A percentile compares a stretch with the other conserved stretches of the same genome.
phyloP scores from a whole-genome alignment of 2,113 vertebrate species.

The Leptosomus discolor region DNA sequence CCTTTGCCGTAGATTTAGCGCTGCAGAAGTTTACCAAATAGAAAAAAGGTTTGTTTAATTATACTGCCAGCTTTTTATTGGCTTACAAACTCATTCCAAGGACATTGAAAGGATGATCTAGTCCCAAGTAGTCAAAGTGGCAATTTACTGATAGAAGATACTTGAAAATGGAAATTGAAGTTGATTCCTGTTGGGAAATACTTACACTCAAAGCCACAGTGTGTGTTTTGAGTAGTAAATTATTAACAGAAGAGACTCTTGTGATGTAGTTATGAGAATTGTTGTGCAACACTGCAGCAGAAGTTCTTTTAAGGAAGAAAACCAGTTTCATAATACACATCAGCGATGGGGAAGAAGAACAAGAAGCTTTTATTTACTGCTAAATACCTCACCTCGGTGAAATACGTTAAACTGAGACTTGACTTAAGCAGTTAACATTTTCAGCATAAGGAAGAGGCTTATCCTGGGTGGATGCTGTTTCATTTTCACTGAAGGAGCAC shows the following conservation, averaged over 20 bases:
- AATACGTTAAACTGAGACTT: not conserved
- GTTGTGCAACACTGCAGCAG: slow-evolving; percentile 39
- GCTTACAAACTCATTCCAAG: not conserved
- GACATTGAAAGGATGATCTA: not conserved
- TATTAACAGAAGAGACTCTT: slow-evolving; percentile 64
- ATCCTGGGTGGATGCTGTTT: not conserved
- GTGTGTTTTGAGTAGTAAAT: slow-evolving; percentile 42
- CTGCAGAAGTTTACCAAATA: not conserved
- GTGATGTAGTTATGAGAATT: slow-evolving; percentile 33
- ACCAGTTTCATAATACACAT: not conserved
- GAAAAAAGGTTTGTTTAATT: not conserved
- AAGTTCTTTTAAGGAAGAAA: slow-evolving; percentile 33
- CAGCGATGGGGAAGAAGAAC: not conserved
- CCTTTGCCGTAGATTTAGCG: not conserved
- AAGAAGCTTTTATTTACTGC: not conserved
- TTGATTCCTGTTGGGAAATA: slow-evolving; percentile 44
- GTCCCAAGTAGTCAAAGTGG: slow-evolving; percentile 30
- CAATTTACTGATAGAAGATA: slow-evolving; percentile 39
- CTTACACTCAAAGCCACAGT: slow-evolving; percentile 5
- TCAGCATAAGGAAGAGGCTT: not conserved
- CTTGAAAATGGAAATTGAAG: slow-evolving; percentile 42
- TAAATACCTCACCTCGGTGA: not conserved
- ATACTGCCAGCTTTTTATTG: not conserved
- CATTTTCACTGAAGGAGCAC: not conserved
- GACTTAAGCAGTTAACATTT: not conserved